phyloP scores from a whole-genome alignment of 2,888 invertebrate species.

The Pharmacophagus antenor region DNA sequence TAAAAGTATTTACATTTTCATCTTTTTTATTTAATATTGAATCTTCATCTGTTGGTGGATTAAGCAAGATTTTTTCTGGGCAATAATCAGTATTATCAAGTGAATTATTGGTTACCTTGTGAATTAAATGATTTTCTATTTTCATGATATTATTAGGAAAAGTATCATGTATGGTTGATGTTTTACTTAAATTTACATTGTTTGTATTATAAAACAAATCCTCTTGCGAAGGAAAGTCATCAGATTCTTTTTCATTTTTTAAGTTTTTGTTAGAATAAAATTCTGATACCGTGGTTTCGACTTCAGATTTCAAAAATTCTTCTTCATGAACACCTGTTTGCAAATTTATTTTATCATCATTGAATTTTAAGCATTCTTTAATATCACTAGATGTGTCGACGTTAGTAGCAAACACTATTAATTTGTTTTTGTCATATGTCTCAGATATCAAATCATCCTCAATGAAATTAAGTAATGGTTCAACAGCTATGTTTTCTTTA shows the following conservation, averaged over 20 bases:
- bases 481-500: constrained; percentile 33
- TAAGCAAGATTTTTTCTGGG: neutral
- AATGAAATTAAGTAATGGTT: constrained; percentile 27
- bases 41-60: neutral
- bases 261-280: neutral
- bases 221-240: neutral
- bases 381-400: neutral
- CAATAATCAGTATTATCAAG: neutral
- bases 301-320: neutral
- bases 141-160: neutral
- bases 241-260: constrained; percentile 3
- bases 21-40: neutral
- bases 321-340: neutral
- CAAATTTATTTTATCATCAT: constrained; percentile 2
- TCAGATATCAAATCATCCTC: constrained; percentile 17
- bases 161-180: neutral
- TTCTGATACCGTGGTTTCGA: neutral
- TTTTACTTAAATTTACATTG: constrained; percentile 4
- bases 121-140: neutral
- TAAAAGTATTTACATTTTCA: neutral
- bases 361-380: neutral
- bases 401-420: neutral
- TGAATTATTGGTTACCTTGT: neutral
- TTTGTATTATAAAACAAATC: constrained; percentile 4
- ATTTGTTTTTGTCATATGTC: constrained; percentile 20